Percentiles rank a stretch among this genome's conserved stretches.
Conservation (phyloP, 2,888 invertebrate species). For the Drosophila diplacantha region DNA sequence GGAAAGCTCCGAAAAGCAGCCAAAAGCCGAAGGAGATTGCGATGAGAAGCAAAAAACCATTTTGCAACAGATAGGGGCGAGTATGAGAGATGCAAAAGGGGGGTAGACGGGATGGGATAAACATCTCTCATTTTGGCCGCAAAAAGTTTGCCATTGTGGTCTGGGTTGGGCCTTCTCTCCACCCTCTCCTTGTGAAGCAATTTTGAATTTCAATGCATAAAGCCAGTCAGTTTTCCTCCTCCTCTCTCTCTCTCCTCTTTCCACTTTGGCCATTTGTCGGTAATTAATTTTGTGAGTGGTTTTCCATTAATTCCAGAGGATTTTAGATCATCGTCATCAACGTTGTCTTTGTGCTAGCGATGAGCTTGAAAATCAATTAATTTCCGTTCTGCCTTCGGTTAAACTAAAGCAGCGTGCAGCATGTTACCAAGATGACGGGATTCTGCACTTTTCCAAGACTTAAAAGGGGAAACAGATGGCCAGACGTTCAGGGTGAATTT, state of each 20-base stretch:
- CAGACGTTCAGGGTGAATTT: not conserved
- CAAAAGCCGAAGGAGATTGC: constrained; percentile 7
- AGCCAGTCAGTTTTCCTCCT: constrained; percentile 12
- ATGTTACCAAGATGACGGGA: constrained; percentile 49
- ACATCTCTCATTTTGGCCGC: constrained; percentile 33
- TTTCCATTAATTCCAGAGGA: constrained; percentile 53
- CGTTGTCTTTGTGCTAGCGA: constrained; percentile 6
- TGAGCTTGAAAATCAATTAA: constrained; percentile 60
- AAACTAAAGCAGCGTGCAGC: constrained; percentile 47
- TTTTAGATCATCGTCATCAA: constrained; percentile 20
- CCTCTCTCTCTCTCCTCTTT: not conserved
- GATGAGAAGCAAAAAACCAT: constrained; percentile 31
- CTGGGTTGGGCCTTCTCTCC: not conserved
- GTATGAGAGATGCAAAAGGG: not conserved
- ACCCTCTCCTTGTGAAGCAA: constrained; percentile 4
- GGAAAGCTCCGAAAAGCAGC: constrained; percentile 7
- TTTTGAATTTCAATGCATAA: constrained; percentile 38
- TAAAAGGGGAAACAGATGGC: not conserved
- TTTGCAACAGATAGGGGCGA: constrained; percentile 30
- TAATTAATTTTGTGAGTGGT: constrained; percentile 49
- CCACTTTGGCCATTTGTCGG: constrained; percentile 47
- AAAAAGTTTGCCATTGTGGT: constrained; percentile 37
- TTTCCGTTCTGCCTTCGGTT: constrained; percentile 40
- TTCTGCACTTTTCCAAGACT: constrained; percentile 1
- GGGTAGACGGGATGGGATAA: not conserved